A percentile compares a stretch with the other conserved stretches of the same genome.
These are phyloP conservation scores for Genyomyrus donnyi DNA, from an alignment of 2,113 vertebrate species.

Conservation along the genomic window DNA sequence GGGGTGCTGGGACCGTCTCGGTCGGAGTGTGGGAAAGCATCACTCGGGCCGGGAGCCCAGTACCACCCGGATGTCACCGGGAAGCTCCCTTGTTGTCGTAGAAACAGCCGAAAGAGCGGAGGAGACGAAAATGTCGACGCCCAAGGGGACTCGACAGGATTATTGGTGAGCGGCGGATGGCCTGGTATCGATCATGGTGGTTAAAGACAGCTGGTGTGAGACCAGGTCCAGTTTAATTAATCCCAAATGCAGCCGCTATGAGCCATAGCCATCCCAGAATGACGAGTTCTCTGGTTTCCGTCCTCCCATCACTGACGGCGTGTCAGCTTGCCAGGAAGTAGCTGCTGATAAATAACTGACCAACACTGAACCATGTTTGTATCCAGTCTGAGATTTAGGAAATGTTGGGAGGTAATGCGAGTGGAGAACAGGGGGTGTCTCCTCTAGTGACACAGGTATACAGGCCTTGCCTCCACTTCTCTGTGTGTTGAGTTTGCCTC, in stretches of 20 bases:
- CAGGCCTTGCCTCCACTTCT: not conserved
- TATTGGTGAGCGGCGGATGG: constrained; percentile 17
- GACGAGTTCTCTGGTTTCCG: not conserved
- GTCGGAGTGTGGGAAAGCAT: not conserved
- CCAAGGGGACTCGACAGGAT: not conserved
- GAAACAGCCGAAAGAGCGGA: not conserved
- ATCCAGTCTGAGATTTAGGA: not conserved
- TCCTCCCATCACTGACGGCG: not conserved
- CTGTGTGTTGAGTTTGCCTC: not conserved
- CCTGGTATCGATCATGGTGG: constrained; percentile 32
- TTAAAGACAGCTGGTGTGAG: constrained; percentile 33
- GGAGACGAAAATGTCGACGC: not conserved
- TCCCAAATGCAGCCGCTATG: constrained; percentile 18
- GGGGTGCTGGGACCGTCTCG: not conserved
- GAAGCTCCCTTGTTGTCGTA: not conserved
- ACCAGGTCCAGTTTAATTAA: constrained; percentile 34
- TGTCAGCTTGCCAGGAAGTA: not conserved
- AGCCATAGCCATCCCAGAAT: not conserved
- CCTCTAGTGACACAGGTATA: not conserved
- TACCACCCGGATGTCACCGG: not conserved
- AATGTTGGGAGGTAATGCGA: not conserved
- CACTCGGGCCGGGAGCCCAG: not conserved
- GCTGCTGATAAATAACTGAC: not conserved
- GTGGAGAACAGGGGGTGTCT: not conserved
- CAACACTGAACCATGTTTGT: not conserved